Base-by-base conservation (phyloP, 2,113 vertebrate species). In the Leiothrix lutea region DNA sequence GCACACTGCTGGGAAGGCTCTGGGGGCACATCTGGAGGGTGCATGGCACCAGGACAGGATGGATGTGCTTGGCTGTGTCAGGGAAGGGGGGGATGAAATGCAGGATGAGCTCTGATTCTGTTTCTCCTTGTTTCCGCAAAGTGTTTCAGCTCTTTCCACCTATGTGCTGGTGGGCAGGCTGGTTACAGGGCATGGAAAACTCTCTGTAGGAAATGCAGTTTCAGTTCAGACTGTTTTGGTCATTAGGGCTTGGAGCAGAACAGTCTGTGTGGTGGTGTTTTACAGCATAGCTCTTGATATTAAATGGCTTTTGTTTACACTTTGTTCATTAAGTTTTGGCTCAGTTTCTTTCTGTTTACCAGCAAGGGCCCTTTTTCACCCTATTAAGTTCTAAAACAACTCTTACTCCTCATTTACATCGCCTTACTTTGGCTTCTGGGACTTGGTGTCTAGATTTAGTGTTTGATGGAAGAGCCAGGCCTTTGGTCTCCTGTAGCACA, bases 11-110 rank as follows among this genome's bases (percentile, higher is more conserved):
- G 54, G 65, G 7, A 51, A 13, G 51, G 51, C 48, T 71, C 28
- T 22, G 8, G 58, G 17, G 28, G 0, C 50, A 17, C 11, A 0
- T 11, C 50, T 72, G 31, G 51, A 15, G 40, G 36, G 40, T 18
- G 12, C 38, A 0, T 0, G 1, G 38, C 44, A 17, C 44, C 19
- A 56, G 56, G 57, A 21, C 2, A 8, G 56, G 33, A 8, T 33
- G 83, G 56, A 20, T 1, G 1, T 14, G 58, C 57, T 29, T 75
- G 72, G 22, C 67, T 67, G 2, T 20, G 62, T 23, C 61, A 36
- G 62, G 67, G 58, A 23, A 50, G 47, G 72, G 47, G 61, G 61
- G 18, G 50, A 4, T 45, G 69, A 58, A 26, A 24, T 26, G 33
- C 69, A 36, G 69, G 24, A 14, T 56, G 40, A 85, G 64, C 69